Base-by-base conservation (phyloP, 2,113 vertebrate species). In the Irena cyanogastra region DNA sequence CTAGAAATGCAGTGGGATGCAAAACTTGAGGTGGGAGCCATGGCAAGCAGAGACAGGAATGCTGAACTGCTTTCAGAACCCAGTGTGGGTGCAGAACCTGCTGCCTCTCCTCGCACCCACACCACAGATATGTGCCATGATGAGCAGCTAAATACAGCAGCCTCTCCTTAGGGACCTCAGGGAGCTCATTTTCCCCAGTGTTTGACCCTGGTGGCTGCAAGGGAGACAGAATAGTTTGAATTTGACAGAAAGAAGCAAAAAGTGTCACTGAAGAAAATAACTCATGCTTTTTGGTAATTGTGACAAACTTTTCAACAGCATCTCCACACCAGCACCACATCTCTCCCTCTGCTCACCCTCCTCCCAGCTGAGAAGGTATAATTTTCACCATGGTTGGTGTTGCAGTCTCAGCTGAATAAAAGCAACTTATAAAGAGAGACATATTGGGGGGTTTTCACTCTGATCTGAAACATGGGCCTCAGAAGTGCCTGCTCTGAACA, bases 151-250 rank as follows among this genome's bases (percentile, higher is more conserved):
- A 85, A 78, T 41, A 72, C 21, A 90, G 83, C 66, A 26, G 30
- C 3, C 6, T 11, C 37, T 92, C 86, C 88, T 49, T 3, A 13
- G 75, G 85, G 87, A 96, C n/a, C 53, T 52, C 49, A 24, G 44
- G 61, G 76, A 76, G 17, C 59, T 79, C 5, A 33, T 68, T 92
- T 82, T 76, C 64, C 53, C 66, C 47, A 82, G 37, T 18, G 70
- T 69, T 85, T 47, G 79, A 68, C 66, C 44, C 83, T 1, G 7
- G 14, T 75, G 92, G 76, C 92, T 71, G 54, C 47, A 50, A 92
- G 89, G 69, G 95, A 90, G 86, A n/a, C 65, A 83, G 79, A 70
- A n/a, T 87, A 69, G 69, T 78, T 95, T 71, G 64, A 66, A 86
- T 71, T 69, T 76, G 91, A 94, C 52, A 78, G 59, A 64, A 85